Conservation (phyloP, 1,140 invertebrate genomes). For the Hylaeus volcanicus region DNA sequence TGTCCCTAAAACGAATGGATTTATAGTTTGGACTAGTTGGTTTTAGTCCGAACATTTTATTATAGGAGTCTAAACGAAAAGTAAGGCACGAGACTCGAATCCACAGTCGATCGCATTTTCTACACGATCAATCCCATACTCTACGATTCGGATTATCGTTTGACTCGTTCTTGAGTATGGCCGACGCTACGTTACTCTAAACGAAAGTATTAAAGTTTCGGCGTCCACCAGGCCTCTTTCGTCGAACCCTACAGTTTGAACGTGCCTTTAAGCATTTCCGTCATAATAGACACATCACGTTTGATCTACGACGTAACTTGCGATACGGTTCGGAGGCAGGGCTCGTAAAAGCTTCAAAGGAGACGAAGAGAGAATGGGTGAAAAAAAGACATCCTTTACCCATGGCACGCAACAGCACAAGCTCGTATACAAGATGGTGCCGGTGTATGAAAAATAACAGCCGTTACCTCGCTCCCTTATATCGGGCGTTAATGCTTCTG, state of each 20-base stretch:
- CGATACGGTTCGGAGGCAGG: slow-evolving; percentile 71
- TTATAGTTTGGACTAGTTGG: too few species aligned
- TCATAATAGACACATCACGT: slow-evolving; percentile 78
- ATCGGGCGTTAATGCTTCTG: slow-evolving; percentile 79
- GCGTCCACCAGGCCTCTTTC: too few species aligned
- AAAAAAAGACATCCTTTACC: slow-evolving; percentile 56
- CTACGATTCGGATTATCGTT: too few species aligned
- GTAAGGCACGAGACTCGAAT: too few species aligned
- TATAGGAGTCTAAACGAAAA: too few species aligned
- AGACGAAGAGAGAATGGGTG: slow-evolving; percentile 56
- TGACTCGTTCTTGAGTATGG: too few species aligned
- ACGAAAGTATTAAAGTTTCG: too few species aligned
- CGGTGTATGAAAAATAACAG: slow-evolving; percentile 80
- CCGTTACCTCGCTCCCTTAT: slow-evolving; percentile 64
- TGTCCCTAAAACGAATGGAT: too few species aligned
- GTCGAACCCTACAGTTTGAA: neutral
- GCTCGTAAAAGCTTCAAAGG: slow-evolving; percentile 77
- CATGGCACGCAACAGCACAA: slow-evolving; percentile 50
- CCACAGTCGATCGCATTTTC: too few species aligned
- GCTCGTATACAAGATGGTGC: slow-evolving; percentile 72
- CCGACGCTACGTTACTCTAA: too few species aligned
- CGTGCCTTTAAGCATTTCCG: slow-evolving; percentile 73
- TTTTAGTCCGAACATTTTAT: too few species aligned
- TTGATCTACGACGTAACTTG: slow-evolving; percentile 74
- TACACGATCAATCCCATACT: too few species aligned